Base-by-base conservation (phyloP, 2,888 invertebrate species). In the Cordilura impudica region DNA sequence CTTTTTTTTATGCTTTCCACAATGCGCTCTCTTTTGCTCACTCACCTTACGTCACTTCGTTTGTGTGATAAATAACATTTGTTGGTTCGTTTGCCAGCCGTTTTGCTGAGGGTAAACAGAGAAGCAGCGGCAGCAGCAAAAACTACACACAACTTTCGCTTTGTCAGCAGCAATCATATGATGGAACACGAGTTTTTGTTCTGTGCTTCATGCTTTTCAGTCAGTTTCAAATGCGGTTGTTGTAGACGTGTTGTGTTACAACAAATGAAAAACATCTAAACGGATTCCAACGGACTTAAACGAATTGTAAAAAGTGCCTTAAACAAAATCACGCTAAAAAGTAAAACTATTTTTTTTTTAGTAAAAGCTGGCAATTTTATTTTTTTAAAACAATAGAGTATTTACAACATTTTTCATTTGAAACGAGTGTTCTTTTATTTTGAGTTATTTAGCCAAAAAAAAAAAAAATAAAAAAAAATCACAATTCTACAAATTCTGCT, bases 191-290 rank as follows among this genome's bases (percentile, higher is more conserved):
- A 63, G 47, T 63, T 69, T 69, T 65, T 53, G 47, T 54, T 61
- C 56, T 56, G 63, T 69, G 35, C 35, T 76, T 51, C 19, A 65
- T 76, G 61, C 21, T 56, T 63, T 75, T 74, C 56, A 76, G 75
- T 76, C 56, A 54, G 63, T 63, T 76, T 76, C 49, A 29, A 58
- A 63, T 70, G 69, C 63, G 69, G 47, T 70, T 76, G 69, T 65
- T 76, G 56, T 56, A 54, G 63, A 63, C 63, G 61, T 70, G 63
- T 63, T 63, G 67, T 61, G 67, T 69, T 56, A 49, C 66, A 47
- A 56, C 54, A 63, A 69, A 69, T 63, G 29, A 21, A 69, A 69
- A 56, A 47, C 47, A 21, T 69, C 3, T 8, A 69, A 43, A 49
- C 69, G 69, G 56, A 58, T 60, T 43, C 18, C n/a, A 31, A 6